These are phyloP conservation scores for Penelope pileata DNA, from an alignment of 2,113 vertebrate species.

Conservation along the genomic window DNA sequence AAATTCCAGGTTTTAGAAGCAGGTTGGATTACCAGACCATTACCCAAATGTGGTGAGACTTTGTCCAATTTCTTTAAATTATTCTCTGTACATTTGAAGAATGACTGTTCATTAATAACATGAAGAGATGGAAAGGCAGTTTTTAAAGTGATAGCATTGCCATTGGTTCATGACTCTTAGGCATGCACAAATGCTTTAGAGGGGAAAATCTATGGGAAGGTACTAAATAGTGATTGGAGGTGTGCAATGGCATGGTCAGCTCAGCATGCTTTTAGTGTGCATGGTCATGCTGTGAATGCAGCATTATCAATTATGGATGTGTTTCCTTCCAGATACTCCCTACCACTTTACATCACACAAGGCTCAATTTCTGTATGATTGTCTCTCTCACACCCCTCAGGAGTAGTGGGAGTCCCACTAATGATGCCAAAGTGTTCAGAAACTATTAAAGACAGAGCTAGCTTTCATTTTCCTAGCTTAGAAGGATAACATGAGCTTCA, in stretches of 20 bases:
- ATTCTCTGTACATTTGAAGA: not conserved
- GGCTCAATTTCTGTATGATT: not conserved
- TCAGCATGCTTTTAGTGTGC: not conserved
- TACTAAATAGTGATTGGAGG: rapidly evolving
- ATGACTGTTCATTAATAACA: not conserved
- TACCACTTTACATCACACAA: not conserved
- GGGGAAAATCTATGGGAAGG: not conserved
- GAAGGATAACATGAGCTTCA: not conserved
- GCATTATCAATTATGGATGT: not conserved
- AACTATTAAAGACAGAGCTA: not conserved
- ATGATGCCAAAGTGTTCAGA: not conserved
- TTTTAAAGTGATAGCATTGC: not conserved
- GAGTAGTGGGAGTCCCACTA: not conserved
- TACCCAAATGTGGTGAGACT: not conserved
- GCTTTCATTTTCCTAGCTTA: not conserved
- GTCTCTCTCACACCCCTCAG: rapidly evolving
- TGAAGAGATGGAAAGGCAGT: not conserved
- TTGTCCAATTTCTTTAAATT: not conserved
- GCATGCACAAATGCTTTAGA: not conserved
- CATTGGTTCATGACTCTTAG: not conserved
- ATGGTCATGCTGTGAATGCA: not conserved
- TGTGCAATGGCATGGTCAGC: not conserved
- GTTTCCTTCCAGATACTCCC: not conserved
- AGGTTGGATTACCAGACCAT: not conserved
- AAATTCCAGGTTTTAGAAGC: not conserved